Evolutionary conservation across 2,113 vertebrate genomes (phyloP).

Genomic region (Mormoops blainvillei): DNA sequence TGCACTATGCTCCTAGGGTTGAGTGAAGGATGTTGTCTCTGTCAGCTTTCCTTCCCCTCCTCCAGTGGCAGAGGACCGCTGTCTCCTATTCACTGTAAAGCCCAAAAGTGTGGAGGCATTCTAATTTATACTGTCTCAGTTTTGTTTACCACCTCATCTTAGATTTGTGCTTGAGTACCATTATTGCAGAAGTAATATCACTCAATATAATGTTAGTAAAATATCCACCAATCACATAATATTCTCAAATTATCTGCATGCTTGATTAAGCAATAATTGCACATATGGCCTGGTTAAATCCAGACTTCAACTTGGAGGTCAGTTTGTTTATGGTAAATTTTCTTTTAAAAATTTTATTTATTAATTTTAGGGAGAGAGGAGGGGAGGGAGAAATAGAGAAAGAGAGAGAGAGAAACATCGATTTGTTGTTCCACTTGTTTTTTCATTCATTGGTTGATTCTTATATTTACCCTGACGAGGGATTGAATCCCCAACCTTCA

Average conservation of each 20-base stretch:
- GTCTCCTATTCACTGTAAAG: background rate
- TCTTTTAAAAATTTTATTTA: constrained; percentile 1
- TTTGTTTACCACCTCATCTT: background rate
- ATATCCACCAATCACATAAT: background rate
- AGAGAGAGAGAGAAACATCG: no score
- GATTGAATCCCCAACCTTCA: no score
- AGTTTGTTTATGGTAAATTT: constrained; percentile 1
- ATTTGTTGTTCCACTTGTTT: no score
- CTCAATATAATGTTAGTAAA: background rate
- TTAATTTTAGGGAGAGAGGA: no score
- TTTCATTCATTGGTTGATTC: no score
- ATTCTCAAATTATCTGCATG: background rate
- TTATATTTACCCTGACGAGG: no score
- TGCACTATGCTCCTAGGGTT: background rate
- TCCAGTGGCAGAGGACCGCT: background rate
- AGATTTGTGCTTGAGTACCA: background rate
- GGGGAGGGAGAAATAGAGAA: no score
- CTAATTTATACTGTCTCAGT: background rate
- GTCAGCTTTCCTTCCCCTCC: background rate
- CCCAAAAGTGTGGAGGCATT: background rate
- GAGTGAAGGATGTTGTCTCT: background rate
- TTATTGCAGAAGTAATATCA: background rate
- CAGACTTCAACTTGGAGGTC: background rate
- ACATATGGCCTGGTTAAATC: background rate
- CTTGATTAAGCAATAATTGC: background rate